These are phyloP conservation scores for Mormyrus proboscirostris DNA, from an alignment of 2,797 vertebrate genomes.

Conservation along the genomic window DNA sequence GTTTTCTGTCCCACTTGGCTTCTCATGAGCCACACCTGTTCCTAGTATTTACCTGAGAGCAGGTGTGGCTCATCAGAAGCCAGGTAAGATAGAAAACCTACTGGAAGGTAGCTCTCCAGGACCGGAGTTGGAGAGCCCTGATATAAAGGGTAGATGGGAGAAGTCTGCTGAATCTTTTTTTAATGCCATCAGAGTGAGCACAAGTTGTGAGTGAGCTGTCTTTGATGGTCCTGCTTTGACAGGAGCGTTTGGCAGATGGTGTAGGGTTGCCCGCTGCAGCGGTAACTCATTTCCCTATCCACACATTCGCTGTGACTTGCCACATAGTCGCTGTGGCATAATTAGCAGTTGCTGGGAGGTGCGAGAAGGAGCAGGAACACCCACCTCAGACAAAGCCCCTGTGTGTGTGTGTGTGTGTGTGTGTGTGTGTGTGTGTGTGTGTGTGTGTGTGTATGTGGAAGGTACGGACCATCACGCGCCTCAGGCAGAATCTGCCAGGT, in stretches of 20 bases:
- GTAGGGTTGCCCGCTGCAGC: background rate
- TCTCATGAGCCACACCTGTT: too few species aligned
- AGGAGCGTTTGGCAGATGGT: background rate
- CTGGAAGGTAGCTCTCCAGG: too few species aligned
- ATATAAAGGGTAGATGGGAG: background rate
- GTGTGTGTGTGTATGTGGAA: constrained; percentile 5
- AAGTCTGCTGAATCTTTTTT: background rate
- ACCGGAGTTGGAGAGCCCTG: too few species aligned
- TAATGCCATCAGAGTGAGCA: background rate
- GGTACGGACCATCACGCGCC: background rate
- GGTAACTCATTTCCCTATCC: constrained; percentile 15
- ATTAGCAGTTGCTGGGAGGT: constrained; percentile 32
- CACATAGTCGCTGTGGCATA: constrained; percentile 29
- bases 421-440: background rate
- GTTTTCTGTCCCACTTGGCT: too few species aligned
- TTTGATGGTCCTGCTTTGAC: background rate
- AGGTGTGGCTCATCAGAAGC: too few species aligned
- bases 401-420: background rate
- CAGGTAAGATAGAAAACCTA: too few species aligned
- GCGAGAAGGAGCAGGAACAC: constrained; percentile 30
- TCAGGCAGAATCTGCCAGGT: background rate
- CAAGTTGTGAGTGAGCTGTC: background rate
- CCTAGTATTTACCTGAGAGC: too few species aligned
- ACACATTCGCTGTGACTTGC: constrained; percentile 41
- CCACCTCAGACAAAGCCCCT: constrained; percentile 40